Evolutionary conservation across 2,113 vertebrate genomes (phyloP), one percentile per base, ranked within the genome.

Genomic region (Azemiops feae): DNA sequence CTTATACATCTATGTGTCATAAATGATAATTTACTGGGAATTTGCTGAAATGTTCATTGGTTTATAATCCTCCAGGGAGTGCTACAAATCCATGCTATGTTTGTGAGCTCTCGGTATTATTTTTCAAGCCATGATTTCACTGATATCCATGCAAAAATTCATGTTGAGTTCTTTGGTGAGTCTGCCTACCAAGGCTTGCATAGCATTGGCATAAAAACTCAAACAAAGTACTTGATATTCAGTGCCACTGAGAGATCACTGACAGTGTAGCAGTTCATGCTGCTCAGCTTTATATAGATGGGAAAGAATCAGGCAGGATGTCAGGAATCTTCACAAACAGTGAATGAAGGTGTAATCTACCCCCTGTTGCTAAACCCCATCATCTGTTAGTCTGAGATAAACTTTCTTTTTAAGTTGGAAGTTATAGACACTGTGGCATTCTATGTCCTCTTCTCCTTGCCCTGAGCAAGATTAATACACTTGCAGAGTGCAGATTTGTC

Each of bases 61-160:
- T 91, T 95, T 96, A 96, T 93, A 92, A 89, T 95, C 96, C 96
- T 96, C 94, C 94, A 96, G 97, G 94, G 97, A 97, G 92, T 96
- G 91, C 96, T 95, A 97, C 95, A 97, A 97, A 97, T 97, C 93
- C 95, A 92, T 94, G 93, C 93, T 97, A 97, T 94, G 43, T 95
- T 93, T 91, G 92, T 92, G 92, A 94, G 94, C 95, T 91, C 95
- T 96, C 3, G 0, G 5, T 92, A 94, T 94, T 95, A 93, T 92
- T 96, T 97, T 97, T 96, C 74, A 91, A 96, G 90, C 86, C 60
- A 54, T 92, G 94, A 95, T 97, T 97, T 97, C 96, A 94, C 96
- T 20, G 27, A 96, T 96, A 97, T 96, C 95, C 57, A 93, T 97
- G 95, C 94, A 97, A 97, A 85, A 97, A 96, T 91, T 97, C 95